These are phyloP conservation scores for Bothrops jararaca DNA, from an alignment of 2,113 vertebrate genomes.

Conservation along the genomic window DNA sequence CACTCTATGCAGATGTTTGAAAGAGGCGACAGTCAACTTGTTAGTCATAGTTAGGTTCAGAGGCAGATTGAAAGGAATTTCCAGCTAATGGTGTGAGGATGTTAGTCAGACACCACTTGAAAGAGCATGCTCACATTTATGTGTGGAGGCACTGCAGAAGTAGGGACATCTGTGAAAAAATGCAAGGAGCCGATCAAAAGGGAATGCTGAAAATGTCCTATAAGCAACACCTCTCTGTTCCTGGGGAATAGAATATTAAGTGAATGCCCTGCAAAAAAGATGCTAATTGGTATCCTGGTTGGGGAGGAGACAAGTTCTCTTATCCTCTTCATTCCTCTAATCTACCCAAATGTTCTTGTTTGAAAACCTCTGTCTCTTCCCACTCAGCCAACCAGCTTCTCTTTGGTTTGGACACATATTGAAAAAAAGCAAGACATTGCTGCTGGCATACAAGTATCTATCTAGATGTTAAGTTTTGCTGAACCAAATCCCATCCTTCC, in stretches of 20 bases:
- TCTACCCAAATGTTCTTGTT: background rate
- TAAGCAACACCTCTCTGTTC: background rate
- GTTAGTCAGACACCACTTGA: conserved; percentile 2
- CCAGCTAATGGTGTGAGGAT: background rate
- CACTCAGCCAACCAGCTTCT: background rate
- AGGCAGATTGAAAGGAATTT: conserved; percentile 52
- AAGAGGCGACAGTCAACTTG: conserved; percentile 52
- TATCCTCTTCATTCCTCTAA: background rate
- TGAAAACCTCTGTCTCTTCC: background rate
- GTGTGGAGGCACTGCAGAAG: background rate
- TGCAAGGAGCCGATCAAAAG: background rate
- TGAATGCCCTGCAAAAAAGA: background rate
- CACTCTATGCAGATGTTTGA: conserved; percentile 57
- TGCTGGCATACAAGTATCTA: background rate
- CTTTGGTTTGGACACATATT: background rate
- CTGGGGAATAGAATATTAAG: background rate
- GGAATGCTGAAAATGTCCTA: background rate
- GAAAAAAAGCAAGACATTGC: background rate
- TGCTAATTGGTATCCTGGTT: background rate
- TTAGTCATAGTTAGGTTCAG: conserved; percentile 50
- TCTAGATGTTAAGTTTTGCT: background rate
- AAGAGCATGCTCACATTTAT: background rate
- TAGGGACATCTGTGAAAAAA: background rate
- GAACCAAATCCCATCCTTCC: background rate
- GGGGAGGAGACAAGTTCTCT: background rate